These are phyloP conservation scores for Equus przewalskii DNA, from an alignment of 2,113 vertebrate species.

Conservation along the genomic window DNA sequence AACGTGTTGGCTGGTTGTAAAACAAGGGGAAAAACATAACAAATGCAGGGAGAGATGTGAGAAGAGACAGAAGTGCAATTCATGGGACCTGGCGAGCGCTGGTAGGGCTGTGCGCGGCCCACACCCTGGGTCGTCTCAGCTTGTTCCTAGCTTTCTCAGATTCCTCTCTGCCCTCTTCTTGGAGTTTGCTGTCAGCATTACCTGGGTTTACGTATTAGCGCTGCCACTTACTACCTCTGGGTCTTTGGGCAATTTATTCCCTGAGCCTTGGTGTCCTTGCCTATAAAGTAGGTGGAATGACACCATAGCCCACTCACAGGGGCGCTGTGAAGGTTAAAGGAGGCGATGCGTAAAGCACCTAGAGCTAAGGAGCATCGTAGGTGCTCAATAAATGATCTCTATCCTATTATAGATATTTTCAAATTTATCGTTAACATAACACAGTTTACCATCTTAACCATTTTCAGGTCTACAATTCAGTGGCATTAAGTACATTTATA, in stretches of 20 bases:
- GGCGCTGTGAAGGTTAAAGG: background rate
- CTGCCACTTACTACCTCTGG: background rate
- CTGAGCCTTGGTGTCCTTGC: background rate
- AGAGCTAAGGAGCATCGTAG: background rate
- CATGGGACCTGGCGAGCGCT: background rate
- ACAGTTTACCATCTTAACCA: background rate
- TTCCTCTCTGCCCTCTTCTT: background rate
- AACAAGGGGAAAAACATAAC: background rate
- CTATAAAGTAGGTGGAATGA: background rate
- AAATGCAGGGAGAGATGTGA: slow-evolving; percentile 1
- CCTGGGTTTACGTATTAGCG: background rate
- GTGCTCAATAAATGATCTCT: background rate
- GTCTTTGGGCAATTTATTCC: background rate
- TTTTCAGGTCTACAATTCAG: background rate
- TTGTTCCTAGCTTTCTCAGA: background rate
- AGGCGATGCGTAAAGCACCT: background rate
- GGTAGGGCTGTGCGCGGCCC: background rate
- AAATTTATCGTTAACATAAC: background rate
- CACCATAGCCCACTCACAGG: background rate
- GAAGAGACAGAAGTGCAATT: background rate
- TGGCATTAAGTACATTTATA: background rate
- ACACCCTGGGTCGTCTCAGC: background rate
- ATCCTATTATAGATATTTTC: background rate
- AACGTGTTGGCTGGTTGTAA: background rate
- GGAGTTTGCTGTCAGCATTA: background rate